Evolutionary conservation across 2,113 vertebrate genomes (phyloP).

Genomic region (Chaenogobius annularis): DNA sequence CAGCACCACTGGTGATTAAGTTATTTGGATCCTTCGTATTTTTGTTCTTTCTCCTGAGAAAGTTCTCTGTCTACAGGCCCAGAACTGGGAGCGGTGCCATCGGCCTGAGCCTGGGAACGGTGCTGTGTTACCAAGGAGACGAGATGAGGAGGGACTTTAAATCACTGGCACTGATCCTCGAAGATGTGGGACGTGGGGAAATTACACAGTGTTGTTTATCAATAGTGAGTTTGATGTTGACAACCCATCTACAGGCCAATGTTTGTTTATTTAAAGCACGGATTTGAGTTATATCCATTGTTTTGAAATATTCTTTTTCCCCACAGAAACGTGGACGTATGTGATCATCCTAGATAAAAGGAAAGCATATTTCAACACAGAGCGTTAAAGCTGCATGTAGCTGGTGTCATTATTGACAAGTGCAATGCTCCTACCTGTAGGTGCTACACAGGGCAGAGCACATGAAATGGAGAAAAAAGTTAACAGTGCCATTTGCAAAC

Average conservation of each 20-base stretch:
- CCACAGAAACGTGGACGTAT: too few relatives aligned
- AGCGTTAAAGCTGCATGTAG: neutral
- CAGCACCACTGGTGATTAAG: conserved; percentile 66
- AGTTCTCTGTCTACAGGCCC: conserved; percentile 62
- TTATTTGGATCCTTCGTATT: conserved; percentile 72
- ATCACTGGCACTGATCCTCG: neutral
- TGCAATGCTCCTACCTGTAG: too few relatives aligned
- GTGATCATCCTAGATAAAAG: too few relatives aligned
- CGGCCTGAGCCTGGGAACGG: conserved; percentile 70
- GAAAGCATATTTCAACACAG: too few relatives aligned
- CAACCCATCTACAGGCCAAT: too few relatives aligned
- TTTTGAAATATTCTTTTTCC: too few relatives aligned
- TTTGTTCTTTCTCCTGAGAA: conserved; percentile 76
- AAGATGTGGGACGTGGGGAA: conserved; percentile 21
- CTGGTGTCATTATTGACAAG: neutral
- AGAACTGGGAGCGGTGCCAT: conserved; percentile 74
- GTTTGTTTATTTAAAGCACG: too few relatives aligned
- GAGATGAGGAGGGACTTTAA: conserved; percentile 16
- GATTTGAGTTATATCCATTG: too few relatives aligned
- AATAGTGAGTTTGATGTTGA: neutral
- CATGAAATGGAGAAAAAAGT: too few relatives aligned
- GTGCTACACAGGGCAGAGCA: too few relatives aligned
- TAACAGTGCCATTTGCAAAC: neutral
- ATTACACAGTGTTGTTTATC: conserved; percentile 22
- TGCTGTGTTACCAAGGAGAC: conserved; percentile 63